A percentile compares a stretch with the other conserved stretches of the same genome.
Conservation (phyloP, 2,113 vertebrate genomes). For the Acinonyx jubatus region DNA sequence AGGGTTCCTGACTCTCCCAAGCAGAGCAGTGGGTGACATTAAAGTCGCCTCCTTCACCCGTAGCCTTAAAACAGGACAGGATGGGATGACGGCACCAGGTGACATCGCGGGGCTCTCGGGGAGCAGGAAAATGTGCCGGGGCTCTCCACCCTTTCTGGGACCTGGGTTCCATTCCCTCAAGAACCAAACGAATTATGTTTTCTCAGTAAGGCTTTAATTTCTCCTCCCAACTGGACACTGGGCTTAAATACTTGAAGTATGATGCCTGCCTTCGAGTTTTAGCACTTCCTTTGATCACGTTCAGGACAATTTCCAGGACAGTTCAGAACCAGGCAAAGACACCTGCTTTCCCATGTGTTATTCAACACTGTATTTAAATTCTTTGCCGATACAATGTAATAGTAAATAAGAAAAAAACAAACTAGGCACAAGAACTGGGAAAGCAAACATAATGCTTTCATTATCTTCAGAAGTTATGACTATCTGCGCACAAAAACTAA, state of each 20-base stretch:
- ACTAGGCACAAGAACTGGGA: neutral
- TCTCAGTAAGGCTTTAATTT: conserved; percentile 49
- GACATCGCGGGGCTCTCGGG: neutral
- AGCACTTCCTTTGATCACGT: too few relatives aligned
- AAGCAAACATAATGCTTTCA: neutral
- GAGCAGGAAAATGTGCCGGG: conserved; percentile 50
- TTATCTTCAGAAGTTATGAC: neutral
- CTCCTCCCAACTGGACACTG: neutral
- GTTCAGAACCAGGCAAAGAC: neutral
- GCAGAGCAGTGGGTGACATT: neutral
- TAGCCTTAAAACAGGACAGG: conserved; percentile 87
- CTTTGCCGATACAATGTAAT: neutral
- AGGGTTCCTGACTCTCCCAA: neutral
- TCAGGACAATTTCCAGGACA: neutral
- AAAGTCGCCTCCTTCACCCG: neutral
- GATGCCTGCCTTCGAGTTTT: too few relatives aligned
- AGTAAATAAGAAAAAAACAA: neutral
- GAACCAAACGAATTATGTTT: conserved; percentile 7
- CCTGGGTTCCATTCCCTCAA: conserved; percentile 20
- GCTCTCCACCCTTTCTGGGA: conserved; percentile 8
- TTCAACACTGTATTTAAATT: neutral
- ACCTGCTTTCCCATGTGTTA: neutral
- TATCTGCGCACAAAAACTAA: neutral
- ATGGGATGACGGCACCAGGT: conserved; percentile 43
- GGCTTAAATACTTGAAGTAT: neutral